These are phyloP conservation scores for Addax nasomaculatus DNA, from an alignment of 2,113 vertebrate genomes.

Conservation along the genomic window DNA sequence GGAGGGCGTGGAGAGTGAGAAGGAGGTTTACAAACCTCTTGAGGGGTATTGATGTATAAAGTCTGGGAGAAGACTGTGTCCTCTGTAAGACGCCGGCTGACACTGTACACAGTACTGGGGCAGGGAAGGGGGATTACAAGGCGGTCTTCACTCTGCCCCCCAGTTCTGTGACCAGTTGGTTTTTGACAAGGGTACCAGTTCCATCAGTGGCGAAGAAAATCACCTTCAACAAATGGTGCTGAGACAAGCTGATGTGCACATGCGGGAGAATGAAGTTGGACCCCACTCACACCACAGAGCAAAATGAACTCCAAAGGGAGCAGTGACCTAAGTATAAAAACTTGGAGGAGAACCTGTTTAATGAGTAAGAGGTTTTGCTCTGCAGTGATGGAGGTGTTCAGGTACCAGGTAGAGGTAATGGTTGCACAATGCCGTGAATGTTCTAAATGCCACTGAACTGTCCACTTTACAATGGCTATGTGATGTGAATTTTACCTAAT, in stretches of 20 bases:
- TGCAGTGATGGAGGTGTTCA: not conserved
- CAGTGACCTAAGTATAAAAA: not conserved
- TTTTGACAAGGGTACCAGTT: not conserved
- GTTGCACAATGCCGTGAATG: not conserved
- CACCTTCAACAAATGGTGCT: not conserved
- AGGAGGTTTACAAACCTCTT: not conserved
- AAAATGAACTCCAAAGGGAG: not conserved
- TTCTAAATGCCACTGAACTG: not conserved
- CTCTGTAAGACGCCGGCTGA: not conserved
- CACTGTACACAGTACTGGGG: not conserved
- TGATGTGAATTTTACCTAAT: not conserved
- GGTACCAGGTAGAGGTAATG: not conserved
- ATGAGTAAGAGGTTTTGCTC: not conserved
- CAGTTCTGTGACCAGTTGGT: not conserved
- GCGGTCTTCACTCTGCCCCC: not conserved
- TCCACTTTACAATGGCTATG: fast-evolving
- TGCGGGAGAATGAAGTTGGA: not conserved
- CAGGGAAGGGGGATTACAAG: not conserved
- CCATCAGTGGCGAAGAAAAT: not conserved
- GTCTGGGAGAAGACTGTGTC: not conserved
- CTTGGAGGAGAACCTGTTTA: not conserved
- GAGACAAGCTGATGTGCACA: not conserved
- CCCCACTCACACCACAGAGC: not conserved
- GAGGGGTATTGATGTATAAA: not conserved
- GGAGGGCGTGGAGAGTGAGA: not conserved